phyloP scores from a whole-genome alignment of 1,140 invertebrate species.

The Meloidogyne exigua region DNA sequence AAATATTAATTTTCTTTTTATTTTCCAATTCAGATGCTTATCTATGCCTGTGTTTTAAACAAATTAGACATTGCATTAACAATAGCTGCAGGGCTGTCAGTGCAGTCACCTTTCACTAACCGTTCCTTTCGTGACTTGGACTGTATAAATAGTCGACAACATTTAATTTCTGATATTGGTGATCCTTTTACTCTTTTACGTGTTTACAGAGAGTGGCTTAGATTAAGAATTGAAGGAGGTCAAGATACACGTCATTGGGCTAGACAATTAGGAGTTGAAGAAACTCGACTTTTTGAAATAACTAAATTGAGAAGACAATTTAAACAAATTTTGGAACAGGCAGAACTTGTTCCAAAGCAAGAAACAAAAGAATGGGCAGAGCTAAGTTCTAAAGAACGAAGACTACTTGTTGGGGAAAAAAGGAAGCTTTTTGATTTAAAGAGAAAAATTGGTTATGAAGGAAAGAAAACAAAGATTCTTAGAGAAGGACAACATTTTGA shows the following conservation, averaged over 20 bases:
- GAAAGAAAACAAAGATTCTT: slow-evolving; percentile 30
- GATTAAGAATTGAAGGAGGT: slow-evolving; percentile 22
- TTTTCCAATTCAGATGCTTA: slow-evolving; percentile 79
- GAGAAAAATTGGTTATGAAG: slow-evolving; percentile 35
- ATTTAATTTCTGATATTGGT: slow-evolving; percentile 85
- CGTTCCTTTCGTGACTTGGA: slow-evolving; percentile 47
- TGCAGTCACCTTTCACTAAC: slow-evolving; percentile 88
- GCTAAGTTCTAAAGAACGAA: slow-evolving; percentile 40
- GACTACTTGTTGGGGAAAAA: slow-evolving; percentile 43
- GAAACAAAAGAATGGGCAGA: slow-evolving; percentile 33
- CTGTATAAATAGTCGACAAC: slow-evolving; percentile 74
- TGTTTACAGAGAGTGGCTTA: slow-evolving; percentile 69
- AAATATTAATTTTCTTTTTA: too few species aligned
- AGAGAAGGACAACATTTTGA: slow-evolving; percentile 46
- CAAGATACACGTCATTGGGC: slow-evolving; percentile 46
- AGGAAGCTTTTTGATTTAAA: slow-evolving; percentile 42
- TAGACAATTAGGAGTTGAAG: slow-evolving; percentile 42
- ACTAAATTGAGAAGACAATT: slow-evolving; percentile 43
- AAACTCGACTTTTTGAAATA: slow-evolving; percentile 46
- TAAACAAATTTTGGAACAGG: slow-evolving; percentile 38
- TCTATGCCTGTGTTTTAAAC: slow-evolving; percentile 81
- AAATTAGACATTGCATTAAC: slow-evolving; percentile 86
- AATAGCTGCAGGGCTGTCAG: slow-evolving; percentile 83
- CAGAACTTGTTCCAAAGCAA: slow-evolving; percentile 32
- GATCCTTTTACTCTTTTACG: slow-evolving; percentile 89